Evolutionary conservation across 2,888 invertebrate genomes (phyloP).

Genomic region (Drosophila kanekoi): DNA sequence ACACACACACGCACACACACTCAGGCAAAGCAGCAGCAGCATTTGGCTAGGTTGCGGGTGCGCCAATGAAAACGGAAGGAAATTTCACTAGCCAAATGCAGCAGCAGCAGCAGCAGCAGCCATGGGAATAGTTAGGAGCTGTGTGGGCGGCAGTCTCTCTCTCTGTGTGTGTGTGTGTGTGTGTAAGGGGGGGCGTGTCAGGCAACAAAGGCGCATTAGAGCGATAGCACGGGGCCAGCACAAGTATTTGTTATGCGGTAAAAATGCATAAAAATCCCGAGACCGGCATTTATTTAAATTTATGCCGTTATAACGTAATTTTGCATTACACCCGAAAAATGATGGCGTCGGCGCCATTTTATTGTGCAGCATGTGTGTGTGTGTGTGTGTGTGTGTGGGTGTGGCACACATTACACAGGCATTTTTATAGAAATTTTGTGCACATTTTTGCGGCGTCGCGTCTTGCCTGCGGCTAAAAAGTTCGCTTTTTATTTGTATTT

Average conservation of each 20-base stretch:
- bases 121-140: slow-evolving; percentile 32
- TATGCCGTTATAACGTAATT: slow-evolving; percentile 84
- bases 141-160: slow-evolving; percentile 1
- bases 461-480: slow-evolving; percentile 57
- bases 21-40: slow-evolving; percentile 1
- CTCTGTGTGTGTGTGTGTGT: slow-evolving; percentile 8
- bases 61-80: slow-evolving; percentile 73
- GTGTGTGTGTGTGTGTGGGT: slow-evolving; percentile 19
- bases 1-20: slow-evolving; percentile 17
- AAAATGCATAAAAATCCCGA: slow-evolving; percentile 85
- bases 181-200: slow-evolving; percentile 48
- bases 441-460: slow-evolving; percentile 44
- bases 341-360: slow-evolving; percentile 71
- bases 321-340: slow-evolving; percentile 81
- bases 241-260: slow-evolving; percentile 84
- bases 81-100: slow-evolving; percentile 78
- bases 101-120: slow-evolving; percentile 52
- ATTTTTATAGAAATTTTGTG: slow-evolving; percentile 69
- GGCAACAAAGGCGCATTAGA: slow-evolving; percentile 72
- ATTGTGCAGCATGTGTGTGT: slow-evolving; percentile 56
- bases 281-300: slow-evolving; percentile 86
- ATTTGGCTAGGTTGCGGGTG: slow-evolving; percentile 40
- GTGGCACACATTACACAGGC: slow-evolving; percentile 65
- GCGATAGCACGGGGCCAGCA: slow-evolving; percentile 60
- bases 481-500: slow-evolving; percentile 53